Conservation (phyloP, 1,140 invertebrate genomes). For the Drosophila sp. region DNA sequence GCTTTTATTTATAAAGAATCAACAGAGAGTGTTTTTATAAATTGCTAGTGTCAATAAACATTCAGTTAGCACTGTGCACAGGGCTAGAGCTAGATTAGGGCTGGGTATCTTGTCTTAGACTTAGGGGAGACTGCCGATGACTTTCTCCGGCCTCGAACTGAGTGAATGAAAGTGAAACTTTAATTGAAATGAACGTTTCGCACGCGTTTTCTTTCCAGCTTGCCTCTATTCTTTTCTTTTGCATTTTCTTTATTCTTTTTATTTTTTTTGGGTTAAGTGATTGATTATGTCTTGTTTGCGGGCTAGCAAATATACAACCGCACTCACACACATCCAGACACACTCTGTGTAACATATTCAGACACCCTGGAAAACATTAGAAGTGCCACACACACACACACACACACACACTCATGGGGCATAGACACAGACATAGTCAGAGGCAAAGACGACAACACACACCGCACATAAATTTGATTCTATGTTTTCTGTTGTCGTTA, state of each 20-base stretch:
- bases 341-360: background rate
- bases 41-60: constrained; percentile 1
- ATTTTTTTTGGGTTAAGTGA: constrained; percentile 69
- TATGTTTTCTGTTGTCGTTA: constrained; percentile 38
- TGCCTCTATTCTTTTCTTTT: background rate
- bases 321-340: constrained; percentile 34
- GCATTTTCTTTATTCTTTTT: background rate
- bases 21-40: background rate
- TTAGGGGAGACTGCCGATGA: constrained; percentile 1
- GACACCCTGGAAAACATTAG: constrained; percentile 9
- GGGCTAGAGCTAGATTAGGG: constrained; percentile 4
- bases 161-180: constrained; percentile 81
- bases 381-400: constrained; percentile 17
- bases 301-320: constrained; percentile 21
- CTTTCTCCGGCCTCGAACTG: constrained; percentile 25
- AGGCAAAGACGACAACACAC: constrained; percentile 17
- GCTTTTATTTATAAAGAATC: no score
- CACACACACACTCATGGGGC: constrained; percentile 7
- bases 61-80: constrained; percentile 5
- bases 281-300: constrained; percentile 79
- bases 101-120: background rate
- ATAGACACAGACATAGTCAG: constrained; percentile 1
- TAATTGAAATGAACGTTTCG: constrained; percentile 79
- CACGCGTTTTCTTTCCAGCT: constrained; percentile 21
- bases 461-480: constrained; percentile 58